Conservation (phyloP, 2,113 vertebrate species). For the Pluvianellus socialis region DNA sequence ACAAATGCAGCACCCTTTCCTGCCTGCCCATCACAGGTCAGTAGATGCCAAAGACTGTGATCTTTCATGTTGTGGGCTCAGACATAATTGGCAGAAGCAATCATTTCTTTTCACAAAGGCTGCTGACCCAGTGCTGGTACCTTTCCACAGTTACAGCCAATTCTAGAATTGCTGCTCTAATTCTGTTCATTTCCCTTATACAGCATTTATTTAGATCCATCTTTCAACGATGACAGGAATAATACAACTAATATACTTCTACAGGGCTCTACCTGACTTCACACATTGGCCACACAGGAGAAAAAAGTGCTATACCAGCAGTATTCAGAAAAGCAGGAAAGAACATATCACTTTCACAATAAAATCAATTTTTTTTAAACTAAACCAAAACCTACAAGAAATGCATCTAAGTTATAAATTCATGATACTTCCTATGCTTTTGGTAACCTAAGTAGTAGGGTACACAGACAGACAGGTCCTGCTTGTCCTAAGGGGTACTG, state of each 20-base stretch:
- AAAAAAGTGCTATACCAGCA: neutral
- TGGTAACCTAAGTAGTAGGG: neutral
- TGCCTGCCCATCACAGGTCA: neutral
- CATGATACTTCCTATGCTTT: neutral
- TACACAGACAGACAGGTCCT: neutral
- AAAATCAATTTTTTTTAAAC: neutral
- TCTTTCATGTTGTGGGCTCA: neutral
- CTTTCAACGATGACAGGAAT: neutral
- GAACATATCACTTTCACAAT: neutral
- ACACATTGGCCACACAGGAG: neutral
- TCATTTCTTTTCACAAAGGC: neutral
- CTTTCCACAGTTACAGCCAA: neutral
- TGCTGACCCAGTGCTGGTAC: neutral
- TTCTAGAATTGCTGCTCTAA: neutral
- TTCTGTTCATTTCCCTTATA: neutral
- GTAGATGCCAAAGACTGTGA: neutral
- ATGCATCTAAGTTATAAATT: neutral
- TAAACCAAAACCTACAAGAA: neutral
- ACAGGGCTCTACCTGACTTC: neutral
- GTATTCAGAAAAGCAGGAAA: neutral
- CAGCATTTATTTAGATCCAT: neutral
- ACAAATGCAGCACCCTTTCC: neutral
- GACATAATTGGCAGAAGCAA: neutral
- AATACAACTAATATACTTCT: neutral
- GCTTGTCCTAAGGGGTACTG: neutral